Evolutionary conservation across 2,797 vertebrate species (phyloP).

Genomic region (Acanthopagrus latus): DNA sequence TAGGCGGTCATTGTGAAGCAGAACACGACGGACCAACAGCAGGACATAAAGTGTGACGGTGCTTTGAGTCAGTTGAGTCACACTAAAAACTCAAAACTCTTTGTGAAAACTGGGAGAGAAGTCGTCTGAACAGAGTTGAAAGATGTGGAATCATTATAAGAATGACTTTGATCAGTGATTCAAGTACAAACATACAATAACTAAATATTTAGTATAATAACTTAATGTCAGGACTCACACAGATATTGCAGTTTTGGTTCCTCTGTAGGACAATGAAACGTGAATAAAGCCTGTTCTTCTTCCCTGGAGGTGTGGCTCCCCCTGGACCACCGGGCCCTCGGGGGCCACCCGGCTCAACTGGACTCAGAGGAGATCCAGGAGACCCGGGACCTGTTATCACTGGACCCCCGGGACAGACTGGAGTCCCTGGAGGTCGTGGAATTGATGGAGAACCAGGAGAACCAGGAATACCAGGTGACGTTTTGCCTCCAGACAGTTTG

Average conservation of each 20-base stretch:
- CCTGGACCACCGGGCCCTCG: slow-evolving; percentile 51
- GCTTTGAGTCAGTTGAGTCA: too few species aligned
- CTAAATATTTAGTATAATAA: too few species aligned
- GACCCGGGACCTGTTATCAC: slow-evolving; percentile 37
- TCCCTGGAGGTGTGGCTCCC: slow-evolving; percentile 42
- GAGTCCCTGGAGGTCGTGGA: slow-evolving; percentile 64
- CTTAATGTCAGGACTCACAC: background rate
- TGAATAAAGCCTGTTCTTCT: background rate
- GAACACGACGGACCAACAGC: too few species aligned
- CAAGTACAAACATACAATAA: too few species aligned
- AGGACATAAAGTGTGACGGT: too few species aligned
- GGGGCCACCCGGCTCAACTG: slow-evolving; percentile 69
- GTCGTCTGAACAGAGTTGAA: too few species aligned
- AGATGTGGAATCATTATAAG: too few species aligned
- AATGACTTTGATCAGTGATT: too few species aligned
- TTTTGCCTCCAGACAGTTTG: background rate
- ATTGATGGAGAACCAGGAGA: slow-evolving; percentile 69
- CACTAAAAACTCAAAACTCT: too few species aligned
- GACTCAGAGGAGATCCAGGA: slow-evolving; percentile 74
- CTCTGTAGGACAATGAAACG: background rate
- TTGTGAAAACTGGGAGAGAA: too few species aligned
- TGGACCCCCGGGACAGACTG: slow-evolving; percentile 65
- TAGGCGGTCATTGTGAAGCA: too few species aligned
- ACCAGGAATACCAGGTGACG: slow-evolving; percentile 71
- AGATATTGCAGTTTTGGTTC: background rate